Conservation (phyloP, 2,797 vertebrate species). For the Odontamblyopus lacepedii region DNA sequence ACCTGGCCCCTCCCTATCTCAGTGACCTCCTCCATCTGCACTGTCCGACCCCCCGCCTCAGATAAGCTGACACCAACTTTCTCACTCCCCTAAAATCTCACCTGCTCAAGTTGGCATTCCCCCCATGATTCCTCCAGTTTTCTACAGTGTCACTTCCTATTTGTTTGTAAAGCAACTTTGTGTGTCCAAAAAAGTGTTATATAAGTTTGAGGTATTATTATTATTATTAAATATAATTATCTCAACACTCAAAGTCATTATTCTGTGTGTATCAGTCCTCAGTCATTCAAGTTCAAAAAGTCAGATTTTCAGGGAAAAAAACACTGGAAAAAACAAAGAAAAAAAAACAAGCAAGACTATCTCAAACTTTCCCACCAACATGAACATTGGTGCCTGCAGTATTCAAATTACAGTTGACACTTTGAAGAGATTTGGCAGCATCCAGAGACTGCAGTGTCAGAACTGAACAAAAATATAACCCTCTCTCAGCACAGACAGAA, state of each 20-base stretch:
- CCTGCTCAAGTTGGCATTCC: too few species aligned
- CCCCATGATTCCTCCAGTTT: too few species aligned
- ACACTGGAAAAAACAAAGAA: not conserved
- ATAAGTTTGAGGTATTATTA: too few species aligned
- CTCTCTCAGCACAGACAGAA: slow-evolving; percentile 4
- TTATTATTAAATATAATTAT: not conserved
- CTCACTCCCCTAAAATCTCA: too few species aligned
- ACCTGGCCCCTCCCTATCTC: too few species aligned
- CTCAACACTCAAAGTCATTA: not conserved
- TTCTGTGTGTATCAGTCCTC: not conserved
- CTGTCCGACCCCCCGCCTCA: too few species aligned
- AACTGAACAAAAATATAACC: slow-evolving; percentile 15
- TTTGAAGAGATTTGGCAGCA: slow-evolving; percentile 39
- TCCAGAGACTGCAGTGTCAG: slow-evolving; percentile 31
- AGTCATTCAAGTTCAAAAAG: not conserved
- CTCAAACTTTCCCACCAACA: slow-evolving; percentile 20
- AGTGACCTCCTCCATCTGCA: too few species aligned
- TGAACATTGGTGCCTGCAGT: slow-evolving; percentile 39
- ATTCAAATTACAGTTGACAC: slow-evolving; percentile 35
- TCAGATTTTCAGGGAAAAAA: not conserved
- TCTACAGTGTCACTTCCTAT: too few species aligned
- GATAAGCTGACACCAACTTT: too few species aligned
- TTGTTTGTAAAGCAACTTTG: too few species aligned
- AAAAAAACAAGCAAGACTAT: slow-evolving; percentile 15
- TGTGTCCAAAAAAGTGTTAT: too few species aligned